phyloP scores from a whole-genome alignment of 2,888 invertebrate genomes.

The Phorcus lineatus region DNA sequence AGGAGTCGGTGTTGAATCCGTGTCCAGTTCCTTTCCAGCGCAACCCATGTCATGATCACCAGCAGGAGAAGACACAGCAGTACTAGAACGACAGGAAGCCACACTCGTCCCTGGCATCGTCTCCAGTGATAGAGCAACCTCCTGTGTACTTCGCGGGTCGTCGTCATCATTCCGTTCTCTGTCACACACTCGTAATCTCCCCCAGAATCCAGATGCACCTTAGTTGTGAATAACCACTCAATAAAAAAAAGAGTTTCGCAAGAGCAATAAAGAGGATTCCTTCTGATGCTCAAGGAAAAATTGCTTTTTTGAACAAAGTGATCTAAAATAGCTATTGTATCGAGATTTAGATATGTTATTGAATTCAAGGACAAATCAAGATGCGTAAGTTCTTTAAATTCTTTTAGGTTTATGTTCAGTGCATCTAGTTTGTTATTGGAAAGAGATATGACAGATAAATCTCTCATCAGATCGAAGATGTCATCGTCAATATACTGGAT shows the following conservation, averaged over 20 bases:
- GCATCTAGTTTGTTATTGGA: background rate
- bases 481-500: background rate
- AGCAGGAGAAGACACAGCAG: background rate
- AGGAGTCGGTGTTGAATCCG: background rate
- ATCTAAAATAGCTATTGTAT: background rate
- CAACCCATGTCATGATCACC: background rate
- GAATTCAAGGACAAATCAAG: background rate
- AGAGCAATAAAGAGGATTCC: background rate
- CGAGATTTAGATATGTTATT: background rate
- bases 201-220: background rate
- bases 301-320: background rate
- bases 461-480: background rate
- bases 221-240: background rate
- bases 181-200: background rate
- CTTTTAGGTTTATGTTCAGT: background rate
- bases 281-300: background rate
- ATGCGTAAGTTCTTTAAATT: background rate
- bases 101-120: background rate
- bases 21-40: background rate
- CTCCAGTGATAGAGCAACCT: background rate
- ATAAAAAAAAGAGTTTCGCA: background rate
- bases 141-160: background rate
- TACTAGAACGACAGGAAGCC: background rate
- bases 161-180: background rate
- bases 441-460: background rate